phyloP scores from a whole-genome alignment of 2,113 vertebrate species.

The Mirza zaza region DNA sequence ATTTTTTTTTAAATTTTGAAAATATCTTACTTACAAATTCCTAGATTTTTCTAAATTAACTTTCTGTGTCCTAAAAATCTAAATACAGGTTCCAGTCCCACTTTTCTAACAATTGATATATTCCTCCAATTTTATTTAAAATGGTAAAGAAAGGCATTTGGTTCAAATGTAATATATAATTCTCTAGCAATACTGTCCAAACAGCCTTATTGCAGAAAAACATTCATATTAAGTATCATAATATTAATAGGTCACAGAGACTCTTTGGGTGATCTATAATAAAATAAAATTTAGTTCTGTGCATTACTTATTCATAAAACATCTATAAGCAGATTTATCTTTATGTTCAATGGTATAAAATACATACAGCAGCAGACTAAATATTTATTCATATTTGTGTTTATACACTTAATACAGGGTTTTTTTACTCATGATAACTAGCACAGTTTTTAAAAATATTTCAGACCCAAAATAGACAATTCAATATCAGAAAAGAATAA shows the following conservation, averaged over 20 bases:
- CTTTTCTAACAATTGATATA: neutral
- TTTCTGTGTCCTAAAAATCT: neutral
- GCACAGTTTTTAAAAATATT: neutral
- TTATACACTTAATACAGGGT: constrained; percentile 7
- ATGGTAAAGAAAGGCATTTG: neutral
- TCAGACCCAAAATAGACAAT: neutral
- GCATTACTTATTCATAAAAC: constrained; percentile 5
- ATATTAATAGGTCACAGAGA: neutral
- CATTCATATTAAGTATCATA: neutral
- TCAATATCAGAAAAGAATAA: neutral
- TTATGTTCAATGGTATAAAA: neutral
- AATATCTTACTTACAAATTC: neutral
- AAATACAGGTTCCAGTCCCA: neutral
- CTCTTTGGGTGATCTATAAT: neutral
- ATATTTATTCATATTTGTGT: neutral
- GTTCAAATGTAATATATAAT: constrained; percentile 8
- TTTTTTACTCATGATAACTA: neutral
- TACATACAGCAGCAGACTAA: neutral
- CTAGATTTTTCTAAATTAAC: constrained; percentile 10
- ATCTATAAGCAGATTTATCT: neutral
- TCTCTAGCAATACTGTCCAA: neutral
- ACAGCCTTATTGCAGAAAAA: neutral
- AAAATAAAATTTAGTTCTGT: constrained; percentile 13
- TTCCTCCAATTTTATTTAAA: constrained; percentile 17
- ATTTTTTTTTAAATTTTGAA: neutral